phyloP scores from a whole-genome alignment of 2,888 invertebrate genomes.

The Phalera bucephala region DNA sequence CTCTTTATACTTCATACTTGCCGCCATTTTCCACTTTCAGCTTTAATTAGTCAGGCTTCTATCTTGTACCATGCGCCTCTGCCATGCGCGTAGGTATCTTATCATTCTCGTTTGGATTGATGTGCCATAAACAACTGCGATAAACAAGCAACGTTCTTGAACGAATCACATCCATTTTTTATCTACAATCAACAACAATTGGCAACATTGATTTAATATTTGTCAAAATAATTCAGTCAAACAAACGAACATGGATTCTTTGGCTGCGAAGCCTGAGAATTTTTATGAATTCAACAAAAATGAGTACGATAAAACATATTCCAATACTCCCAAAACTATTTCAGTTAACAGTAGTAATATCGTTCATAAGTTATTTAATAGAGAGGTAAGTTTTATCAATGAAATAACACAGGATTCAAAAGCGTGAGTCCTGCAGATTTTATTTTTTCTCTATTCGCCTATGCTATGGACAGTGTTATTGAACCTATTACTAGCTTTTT shows the following conservation, averaged over 20 bases:
- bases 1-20: too few relatives aligned
- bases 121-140: too few relatives aligned
- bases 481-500: constrained; percentile 5
- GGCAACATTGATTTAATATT: constrained; percentile 39
- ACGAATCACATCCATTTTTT: too few relatives aligned
- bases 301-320: constrained; percentile 50
- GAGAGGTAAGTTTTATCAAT: constrained; percentile 78
- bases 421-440: constrained; percentile 37
- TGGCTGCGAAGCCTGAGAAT: constrained; percentile 59
- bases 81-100: too few relatives aligned
- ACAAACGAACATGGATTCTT: constrained; percentile 80
- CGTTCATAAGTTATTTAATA: constrained; percentile 81
- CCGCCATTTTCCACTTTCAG: too few relatives aligned
- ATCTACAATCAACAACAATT: too few relatives aligned
- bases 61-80: too few relatives aligned
- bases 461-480: not conserved
- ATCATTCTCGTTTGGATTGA: too few relatives aligned
- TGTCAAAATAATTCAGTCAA: constrained; percentile 69
- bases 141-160: too few relatives aligned
- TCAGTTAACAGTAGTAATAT: constrained; percentile 59
- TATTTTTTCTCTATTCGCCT: constrained; percentile 20
- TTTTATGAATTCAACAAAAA: constrained; percentile 49
- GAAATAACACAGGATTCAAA: constrained; percentile 27
- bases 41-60: too few relatives aligned
- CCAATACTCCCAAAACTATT: constrained; percentile 47